Evolutionary conservation across 1,140 invertebrate genomes (phyloP), one percentile per base, ranked within the genome.

Genomic region (Prorops nasuta): DNA sequence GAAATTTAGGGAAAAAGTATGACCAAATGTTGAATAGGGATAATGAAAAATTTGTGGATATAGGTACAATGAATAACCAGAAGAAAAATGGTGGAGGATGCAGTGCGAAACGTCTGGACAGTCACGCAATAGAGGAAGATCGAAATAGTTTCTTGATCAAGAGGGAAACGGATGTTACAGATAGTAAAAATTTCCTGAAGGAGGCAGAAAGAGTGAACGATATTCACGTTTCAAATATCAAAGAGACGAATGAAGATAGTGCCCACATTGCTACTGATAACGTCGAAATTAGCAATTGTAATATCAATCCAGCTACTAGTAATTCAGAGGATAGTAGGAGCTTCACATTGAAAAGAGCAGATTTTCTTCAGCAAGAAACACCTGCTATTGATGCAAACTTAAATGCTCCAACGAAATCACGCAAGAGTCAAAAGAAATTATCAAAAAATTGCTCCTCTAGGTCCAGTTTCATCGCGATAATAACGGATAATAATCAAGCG

Each of bases 401-500:
- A n/a, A n/a, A n/a, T n/a, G 17, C 8, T 3, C 55, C 53, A 16
- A 44, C 39, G 28, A 59, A 19, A 22, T 80, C 80, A n/a, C 75
- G 84, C 60, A 83, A 74, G 32, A 63, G 41, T 19, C 51, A 63
- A 15, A 64, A 61, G 38, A 66, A 42, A n/a, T 15, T 39, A 1
- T 53, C 45, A 53, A 64, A 12, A 51, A 71, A 83, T 45, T 64
- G 55, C 10, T 58, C 56, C 9, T 37, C 58, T 3, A 67, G 67
- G 40, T 54, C 58, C 28, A 49, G 63, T 65, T 47, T 64, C 36
- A 63, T 52, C 37, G 60, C 72, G 58, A 20, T 60, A 17, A 16
- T 45, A 4, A 18, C 46, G 10, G 37, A 19, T 28, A 15, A 51
- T 40, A 32, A 40, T 40, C 42, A 63, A 51, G 51, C 48, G 17